Evolutionary conservation across 2,113 vertebrate species (phyloP).

Genomic region (Ibidorhyncha struthersii): DNA sequence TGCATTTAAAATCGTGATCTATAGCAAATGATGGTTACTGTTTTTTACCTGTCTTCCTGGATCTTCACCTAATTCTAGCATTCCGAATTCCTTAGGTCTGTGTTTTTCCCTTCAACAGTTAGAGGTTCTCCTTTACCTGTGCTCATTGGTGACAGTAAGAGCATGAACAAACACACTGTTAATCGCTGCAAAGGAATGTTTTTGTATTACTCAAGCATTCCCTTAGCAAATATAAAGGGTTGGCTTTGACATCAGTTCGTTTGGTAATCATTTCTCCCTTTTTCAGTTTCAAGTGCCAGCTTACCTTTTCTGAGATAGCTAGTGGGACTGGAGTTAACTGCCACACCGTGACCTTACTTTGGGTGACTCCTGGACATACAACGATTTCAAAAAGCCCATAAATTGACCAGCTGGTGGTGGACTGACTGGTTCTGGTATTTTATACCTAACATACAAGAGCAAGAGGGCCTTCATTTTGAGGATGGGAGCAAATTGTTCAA

Average conservation of each 20-base stretch:
- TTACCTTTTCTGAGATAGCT: not conserved
- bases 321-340: not conserved
- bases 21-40: not conserved
- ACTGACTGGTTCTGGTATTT: too few species aligned
- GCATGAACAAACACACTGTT: not conserved
- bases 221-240: not conserved
- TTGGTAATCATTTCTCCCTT: not conserved
- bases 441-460: too few species aligned
- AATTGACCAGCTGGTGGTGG: not conserved
- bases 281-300: not conserved
- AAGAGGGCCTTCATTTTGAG: too few species aligned
- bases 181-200: not conserved
- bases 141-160: not conserved
- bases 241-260: not conserved
- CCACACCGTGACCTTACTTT: not conserved
- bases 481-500: too few species aligned
- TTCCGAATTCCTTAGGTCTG: not conserved
- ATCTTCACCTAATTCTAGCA: not conserved
- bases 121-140: not conserved
- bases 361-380: not conserved
- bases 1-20: not conserved
- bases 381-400: not conserved
- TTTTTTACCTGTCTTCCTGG: not conserved
- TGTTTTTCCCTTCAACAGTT: not conserved
- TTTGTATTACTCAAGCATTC: not conserved